Base-by-base conservation (phyloP, 2,888 invertebrate species). In the Agelastica alni region DNA sequence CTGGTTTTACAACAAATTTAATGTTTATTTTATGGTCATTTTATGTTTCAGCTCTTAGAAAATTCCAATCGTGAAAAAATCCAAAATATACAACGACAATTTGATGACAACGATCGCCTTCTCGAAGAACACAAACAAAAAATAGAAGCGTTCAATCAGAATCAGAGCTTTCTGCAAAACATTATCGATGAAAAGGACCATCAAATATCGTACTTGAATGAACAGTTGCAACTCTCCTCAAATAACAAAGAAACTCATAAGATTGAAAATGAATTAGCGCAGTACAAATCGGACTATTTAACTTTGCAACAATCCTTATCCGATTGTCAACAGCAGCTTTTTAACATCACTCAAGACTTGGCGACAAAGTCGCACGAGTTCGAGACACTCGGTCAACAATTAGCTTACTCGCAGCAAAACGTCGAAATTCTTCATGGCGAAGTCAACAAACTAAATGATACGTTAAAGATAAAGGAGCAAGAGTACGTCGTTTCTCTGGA, bases 241-340 rank as follows among this genome's bases (percentile, higher is more conserved):
- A 61, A 65, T 28, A 68, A 72, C 49, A 67, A 69, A 48, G 66
- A 65, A 28, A 57, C 65, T 4, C 59, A 66, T 32, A 60, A 58
- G 5, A 47, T 75, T 28, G 68, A 69, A 51, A 58, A 60, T 20
- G 65, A 66, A 37, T 32, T 65, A 42, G 32, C 46, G 1, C 59
- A 60, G 14, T 5, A 47, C 18, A 68, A 63, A 32, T 51, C 60
- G 12, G 64, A 63, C 14, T 58, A 51, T 37, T 22, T 36, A 9
- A 13, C 17, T 3, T 42, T 67, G 6, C 62, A 59, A 45, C 58
- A 63, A 26, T 54, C 57, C 9, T 30, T 63, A 10, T 17, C 58
- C 1, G 57, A 63, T 16, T 59, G 56, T 42, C 59, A 63, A 46
- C 58, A 56, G 31, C 59, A 61, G 37, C 28, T 70, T 12, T 56